Percentiles rank a stretch among this genome's conserved stretches.
Evolutionary conservation across 2,113 vertebrate species (phyloP).

Genomic region (Ciconia maguari): DNA sequence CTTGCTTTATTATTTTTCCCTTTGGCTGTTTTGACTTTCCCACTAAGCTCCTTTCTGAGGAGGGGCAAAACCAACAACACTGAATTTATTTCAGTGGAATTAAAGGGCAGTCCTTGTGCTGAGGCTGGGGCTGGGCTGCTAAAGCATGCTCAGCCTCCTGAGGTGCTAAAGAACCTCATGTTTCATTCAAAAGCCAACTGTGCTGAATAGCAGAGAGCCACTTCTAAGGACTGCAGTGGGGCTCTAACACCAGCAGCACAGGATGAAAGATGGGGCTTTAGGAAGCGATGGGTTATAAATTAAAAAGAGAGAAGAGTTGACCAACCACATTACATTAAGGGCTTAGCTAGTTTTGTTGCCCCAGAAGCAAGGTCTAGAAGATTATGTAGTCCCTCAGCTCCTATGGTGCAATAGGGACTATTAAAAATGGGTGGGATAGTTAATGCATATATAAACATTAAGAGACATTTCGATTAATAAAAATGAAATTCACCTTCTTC

Average conservation of each 20-base stretch:
- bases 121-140: conserved; percentile 13
- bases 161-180: conserved; percentile 45
- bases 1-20: conserved; percentile 50
- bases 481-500: not conserved
- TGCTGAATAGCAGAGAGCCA: not conserved
- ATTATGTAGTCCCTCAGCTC: not conserved
- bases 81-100: conserved; percentile 52
- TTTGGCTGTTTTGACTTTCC: conserved; percentile 55
- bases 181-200: conserved; percentile 49
- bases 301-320: not conserved
- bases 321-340: not conserved
- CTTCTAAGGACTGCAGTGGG: not conserved
- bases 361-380: not conserved
- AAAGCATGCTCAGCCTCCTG: conserved; percentile 31
- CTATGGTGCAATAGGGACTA: not conserved
- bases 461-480: not conserved
- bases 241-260: not conserved
- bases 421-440: not conserved
- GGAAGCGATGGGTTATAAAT: not conserved
- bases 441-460: not conserved
- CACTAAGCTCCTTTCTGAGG: conserved; percentile 50
- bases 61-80: conserved; percentile 45
- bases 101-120: conserved; percentile 38
- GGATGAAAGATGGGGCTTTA: not conserved
- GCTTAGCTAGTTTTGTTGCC: not conserved